Evolutionary conservation across 2,113 vertebrate genomes (phyloP).

Genomic region (Neomonachus schauinslandi): DNA sequence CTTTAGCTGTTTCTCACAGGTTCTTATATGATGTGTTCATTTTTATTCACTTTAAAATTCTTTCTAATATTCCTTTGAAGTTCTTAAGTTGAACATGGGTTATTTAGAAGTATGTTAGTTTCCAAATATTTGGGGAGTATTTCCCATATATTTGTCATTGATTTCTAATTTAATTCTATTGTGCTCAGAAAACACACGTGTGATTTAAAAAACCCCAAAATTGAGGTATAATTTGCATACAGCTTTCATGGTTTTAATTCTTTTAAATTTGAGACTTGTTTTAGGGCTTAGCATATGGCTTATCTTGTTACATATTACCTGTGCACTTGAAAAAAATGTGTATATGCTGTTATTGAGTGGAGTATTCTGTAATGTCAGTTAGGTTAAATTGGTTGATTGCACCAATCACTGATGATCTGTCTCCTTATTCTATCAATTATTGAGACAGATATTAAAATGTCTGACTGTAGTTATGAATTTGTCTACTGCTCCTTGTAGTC

Average conservation of each 20-base stretch:
- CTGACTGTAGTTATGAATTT: constrained; percentile 38
- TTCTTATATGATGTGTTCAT: background rate
- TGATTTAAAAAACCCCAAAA: background rate
- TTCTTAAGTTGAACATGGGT: background rate
- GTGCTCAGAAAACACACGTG: background rate
- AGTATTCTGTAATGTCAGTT: background rate
- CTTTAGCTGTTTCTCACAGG: background rate
- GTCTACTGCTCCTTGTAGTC: background rate
- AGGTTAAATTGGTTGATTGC: background rate
- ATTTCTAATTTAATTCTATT: constrained; percentile 49
- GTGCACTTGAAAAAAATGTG: constrained; percentile 11
- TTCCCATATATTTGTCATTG: constrained; percentile 26
- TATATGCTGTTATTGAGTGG: background rate
- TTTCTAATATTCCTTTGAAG: background rate
- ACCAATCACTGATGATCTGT: background rate
- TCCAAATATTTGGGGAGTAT: constrained; percentile 18
- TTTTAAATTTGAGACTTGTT: constrained; percentile 28
- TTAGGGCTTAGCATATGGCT: background rate
- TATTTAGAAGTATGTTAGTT: constrained; percentile 25
- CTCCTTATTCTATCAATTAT: constrained; percentile 5
- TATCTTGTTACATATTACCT: constrained; percentile 3
- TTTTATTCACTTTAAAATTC: constrained; percentile 45
- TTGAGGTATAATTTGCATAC: constrained; percentile 15
- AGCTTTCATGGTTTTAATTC: background rate
- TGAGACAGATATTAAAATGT: constrained; percentile 46